These are phyloP conservation scores for Cynopterus sphinx DNA, from an alignment of 2,797 vertebrate genomes.

Conservation along the genomic window DNA sequence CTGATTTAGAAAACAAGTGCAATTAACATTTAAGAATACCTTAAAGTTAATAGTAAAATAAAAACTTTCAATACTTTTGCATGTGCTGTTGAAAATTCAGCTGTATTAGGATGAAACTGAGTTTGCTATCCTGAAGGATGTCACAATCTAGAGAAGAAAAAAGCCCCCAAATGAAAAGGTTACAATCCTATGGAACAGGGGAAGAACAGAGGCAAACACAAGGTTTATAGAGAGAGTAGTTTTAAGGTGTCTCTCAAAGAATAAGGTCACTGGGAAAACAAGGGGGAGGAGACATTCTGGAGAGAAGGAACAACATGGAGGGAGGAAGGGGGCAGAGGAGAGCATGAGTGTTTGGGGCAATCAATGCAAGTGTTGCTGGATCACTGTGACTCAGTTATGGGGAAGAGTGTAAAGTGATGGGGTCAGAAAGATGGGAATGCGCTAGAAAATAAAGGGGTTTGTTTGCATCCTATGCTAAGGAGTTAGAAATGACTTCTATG, in stretches of 20 bases:
- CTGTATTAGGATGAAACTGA: background rate
- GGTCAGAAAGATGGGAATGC: background rate
- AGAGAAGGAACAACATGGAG: background rate
- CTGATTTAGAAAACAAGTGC: background rate
- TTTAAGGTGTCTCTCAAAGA: background rate
- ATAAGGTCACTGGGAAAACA: background rate
- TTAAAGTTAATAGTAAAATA: background rate
- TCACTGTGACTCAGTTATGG: background rate
- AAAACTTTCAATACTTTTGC: background rate
- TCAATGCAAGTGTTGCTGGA: background rate
- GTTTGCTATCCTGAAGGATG: background rate
- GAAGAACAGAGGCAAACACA: background rate
- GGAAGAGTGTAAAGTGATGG: background rate
- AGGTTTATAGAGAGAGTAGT: background rate
- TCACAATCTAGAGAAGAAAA: background rate
- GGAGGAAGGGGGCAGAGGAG: background rate
- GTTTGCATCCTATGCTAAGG: background rate
- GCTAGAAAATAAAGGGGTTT: background rate
- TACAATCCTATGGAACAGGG: background rate
- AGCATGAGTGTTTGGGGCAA: background rate
- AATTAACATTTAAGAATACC: background rate
- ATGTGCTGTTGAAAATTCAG: background rate
- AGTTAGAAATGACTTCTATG: background rate
- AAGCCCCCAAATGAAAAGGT: background rate
- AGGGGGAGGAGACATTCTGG: background rate